Base-by-base conservation (phyloP, 2,113 vertebrate genomes). In the Acanthisitta chloris region DNA sequence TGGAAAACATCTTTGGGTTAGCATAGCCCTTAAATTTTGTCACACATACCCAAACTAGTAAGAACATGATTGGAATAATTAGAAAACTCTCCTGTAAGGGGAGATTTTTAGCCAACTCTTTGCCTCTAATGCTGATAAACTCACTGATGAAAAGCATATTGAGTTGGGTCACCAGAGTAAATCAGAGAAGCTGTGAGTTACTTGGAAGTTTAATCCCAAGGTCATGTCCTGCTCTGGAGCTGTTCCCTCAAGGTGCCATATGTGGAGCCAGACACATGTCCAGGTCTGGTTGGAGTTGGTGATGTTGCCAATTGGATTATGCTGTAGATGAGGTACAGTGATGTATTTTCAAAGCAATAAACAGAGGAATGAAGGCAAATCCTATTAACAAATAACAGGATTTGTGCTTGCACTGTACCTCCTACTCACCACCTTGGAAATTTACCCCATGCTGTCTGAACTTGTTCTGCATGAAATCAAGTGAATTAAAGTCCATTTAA, bases 341-440 rank as follows among this genome's bases (percentile, higher is more conserved):
- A 77, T 33, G 86, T 20, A 36, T 90, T 97, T 92, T 90, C 92
- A 95, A 93, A 94, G 87, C 57, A 58, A 54, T 29, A 77, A 94
- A 72, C 80, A 97, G 96, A 92, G 92, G 81, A 81, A 82, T 80
- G 78, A 78, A 88, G 94, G 86, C 64, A 96, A 97, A 97, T 97
- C 94, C 96, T 94, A 70, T 95, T 94, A 97, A 81, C 90, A 95
- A 96, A 95, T 95, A 96, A 94, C 61, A n/a, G 88, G 90, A 94
- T 96, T 91, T 97, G 67, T 96, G 57, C 88, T 92, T 80, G 70
- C 52, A 58, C 71, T 69, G 42, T 12, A 38, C 96, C 92, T 96
- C 97, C 96, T 58, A 92, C 94, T 88, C 81, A 87, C 91, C 8
- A 70, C 88, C 94, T 97, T 93, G 91, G 88, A 96, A 96, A 88